These are phyloP conservation scores for Aphyosemion australe DNA, from an alignment of 2,113 vertebrate genomes.

Conservation along the genomic window DNA sequence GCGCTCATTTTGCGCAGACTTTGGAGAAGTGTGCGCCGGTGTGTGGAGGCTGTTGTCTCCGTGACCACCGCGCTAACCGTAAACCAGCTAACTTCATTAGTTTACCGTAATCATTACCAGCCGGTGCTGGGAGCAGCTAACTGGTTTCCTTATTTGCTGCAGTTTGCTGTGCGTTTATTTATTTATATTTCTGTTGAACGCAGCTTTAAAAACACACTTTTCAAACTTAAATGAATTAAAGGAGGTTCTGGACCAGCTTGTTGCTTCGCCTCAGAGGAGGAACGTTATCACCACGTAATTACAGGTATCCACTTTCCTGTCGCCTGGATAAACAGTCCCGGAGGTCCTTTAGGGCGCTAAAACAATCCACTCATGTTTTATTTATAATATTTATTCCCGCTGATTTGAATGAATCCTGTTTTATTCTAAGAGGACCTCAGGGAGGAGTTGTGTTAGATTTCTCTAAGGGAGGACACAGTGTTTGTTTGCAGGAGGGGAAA, in stretches of 20 bases:
- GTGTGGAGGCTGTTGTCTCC: no score
- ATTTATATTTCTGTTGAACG: not conserved
- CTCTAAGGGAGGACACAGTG: constrained; percentile 35
- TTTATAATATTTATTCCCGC: constrained; percentile 5
- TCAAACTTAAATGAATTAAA: not conserved
- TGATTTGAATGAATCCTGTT: not conserved
- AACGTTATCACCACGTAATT: constrained; percentile 48
- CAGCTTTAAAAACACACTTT: constrained; percentile 11
- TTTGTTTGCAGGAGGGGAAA: constrained; percentile 6
- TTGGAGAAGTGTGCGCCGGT: no score
- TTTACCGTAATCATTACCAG: constrained; percentile 4
- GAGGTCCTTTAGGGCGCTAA: constrained; percentile 2
- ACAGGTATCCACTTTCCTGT: constrained; percentile 55
- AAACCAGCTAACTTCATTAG: no score
- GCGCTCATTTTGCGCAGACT: no score
- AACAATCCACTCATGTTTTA: not conserved
- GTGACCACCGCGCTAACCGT: no score
- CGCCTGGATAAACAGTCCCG: constrained; percentile 27
- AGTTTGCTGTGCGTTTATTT: constrained; percentile 38
- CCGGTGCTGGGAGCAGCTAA: constrained; percentile 5
- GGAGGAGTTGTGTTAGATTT: constrained; percentile 60
- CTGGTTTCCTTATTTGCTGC: constrained; percentile 33
- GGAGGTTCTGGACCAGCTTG: constrained; percentile 4
- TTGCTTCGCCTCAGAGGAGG: constrained; percentile 47
- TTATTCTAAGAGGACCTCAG: constrained; percentile 55